These are phyloP conservation scores for Agriopis marginaria DNA, from an alignment of 2,888 invertebrate species.

Conservation along the genomic window DNA sequence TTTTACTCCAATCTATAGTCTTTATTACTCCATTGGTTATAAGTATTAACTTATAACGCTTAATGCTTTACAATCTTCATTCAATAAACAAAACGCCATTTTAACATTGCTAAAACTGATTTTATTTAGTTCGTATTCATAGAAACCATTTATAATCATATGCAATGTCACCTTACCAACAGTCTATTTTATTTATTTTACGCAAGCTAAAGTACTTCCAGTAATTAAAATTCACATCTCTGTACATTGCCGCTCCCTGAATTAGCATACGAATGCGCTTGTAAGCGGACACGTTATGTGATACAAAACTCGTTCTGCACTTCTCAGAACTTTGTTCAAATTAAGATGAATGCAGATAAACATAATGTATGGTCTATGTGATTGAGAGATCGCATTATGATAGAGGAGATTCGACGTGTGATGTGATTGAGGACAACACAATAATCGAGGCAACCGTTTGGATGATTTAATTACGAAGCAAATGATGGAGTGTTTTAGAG, in stretches of 20 bases:
- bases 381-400: constrained; percentile 19
- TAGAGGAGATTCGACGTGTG: constrained; percentile 7
- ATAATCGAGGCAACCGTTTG: not conserved
- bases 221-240: constrained; percentile 31
- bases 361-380: constrained; percentile 11
- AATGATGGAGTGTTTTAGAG: not conserved
- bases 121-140: constrained; percentile 7
- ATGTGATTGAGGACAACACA: not conserved
- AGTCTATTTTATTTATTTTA: constrained; percentile 14
- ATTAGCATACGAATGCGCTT: constrained; percentile 39
- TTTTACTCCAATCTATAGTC: too few relatives aligned
- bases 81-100: too few relatives aligned
- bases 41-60: too few relatives aligned
- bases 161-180: constrained; percentile 1
- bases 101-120: not conserved
- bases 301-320: constrained; percentile 41
- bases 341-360: constrained; percentile 24
- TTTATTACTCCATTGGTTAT: too few relatives aligned
- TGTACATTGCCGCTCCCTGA: constrained; percentile 22
- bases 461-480: not conserved
- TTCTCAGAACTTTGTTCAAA: constrained; percentile 33
- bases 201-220: constrained; percentile 8
- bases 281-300: constrained; percentile 39
- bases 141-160: not conserved
- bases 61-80: too few relatives aligned